Percentiles rank a stretch among this genome's conserved stretches.
Evolutionary conservation across 2,797 vertebrate species (phyloP).

Genomic region (Coilia nasus): DNA sequence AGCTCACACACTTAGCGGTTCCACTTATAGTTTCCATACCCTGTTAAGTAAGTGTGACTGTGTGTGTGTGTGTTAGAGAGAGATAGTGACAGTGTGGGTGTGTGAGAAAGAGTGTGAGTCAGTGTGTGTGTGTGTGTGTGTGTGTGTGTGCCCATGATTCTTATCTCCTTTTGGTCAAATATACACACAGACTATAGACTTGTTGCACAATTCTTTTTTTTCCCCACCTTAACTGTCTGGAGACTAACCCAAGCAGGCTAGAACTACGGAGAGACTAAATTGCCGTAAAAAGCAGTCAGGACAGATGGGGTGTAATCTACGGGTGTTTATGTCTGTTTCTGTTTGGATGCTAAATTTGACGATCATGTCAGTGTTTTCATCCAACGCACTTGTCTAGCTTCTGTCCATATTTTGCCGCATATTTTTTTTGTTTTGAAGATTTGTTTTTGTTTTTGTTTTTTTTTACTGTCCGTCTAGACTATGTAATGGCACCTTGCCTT

Average conservation of each 20-base stretch:
- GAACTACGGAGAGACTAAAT: no score
- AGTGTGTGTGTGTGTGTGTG: not conserved
- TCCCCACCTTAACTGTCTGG: not conserved
- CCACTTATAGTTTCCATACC: not conserved
- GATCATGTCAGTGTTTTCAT: not conserved
- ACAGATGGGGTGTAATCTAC: not conserved
- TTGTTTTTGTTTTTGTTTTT: no score
- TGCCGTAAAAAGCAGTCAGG: no score
- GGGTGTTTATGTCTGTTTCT: not conserved
- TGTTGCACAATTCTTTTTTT: not conserved
- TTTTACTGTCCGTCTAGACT: not conserved
- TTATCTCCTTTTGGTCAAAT: not conserved
- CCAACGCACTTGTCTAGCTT: not conserved
- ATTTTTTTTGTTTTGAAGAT: not conserved
- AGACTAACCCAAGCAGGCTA: not conserved
- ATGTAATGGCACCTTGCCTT: constrained; percentile 7
- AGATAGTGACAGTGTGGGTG: no score
- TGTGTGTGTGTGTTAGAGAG: no score
- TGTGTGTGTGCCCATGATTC: not conserved
- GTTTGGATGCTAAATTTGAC: constrained; percentile 2
- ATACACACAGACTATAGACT: not conserved
- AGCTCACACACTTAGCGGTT: not conserved
- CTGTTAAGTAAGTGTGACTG: no score
- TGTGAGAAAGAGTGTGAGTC: no score
- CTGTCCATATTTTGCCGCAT: not conserved